phyloP scores from a whole-genome alignment of 2,888 invertebrate species.

The Suillia variegata region DNA sequence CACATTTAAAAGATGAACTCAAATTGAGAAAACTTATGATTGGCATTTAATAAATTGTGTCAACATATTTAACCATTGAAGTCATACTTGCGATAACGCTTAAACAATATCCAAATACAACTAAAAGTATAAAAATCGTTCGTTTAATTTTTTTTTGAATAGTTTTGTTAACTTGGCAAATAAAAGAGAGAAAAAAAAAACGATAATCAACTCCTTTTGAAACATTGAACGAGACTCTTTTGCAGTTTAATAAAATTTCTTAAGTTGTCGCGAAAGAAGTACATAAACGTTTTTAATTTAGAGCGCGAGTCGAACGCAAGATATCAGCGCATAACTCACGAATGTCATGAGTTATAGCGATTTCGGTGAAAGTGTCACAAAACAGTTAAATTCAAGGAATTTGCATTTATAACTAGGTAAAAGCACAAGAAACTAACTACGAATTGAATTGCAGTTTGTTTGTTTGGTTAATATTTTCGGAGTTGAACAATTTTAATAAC shows the following conservation, averaged over 20 bases:
- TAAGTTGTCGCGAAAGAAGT: constrained; percentile 3
- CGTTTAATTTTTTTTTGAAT: too few relatives aligned
- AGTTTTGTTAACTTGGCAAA: background rate
- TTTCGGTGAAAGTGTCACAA: constrained; percentile 17
- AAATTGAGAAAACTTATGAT: background rate
- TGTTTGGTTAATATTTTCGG: too few relatives aligned
- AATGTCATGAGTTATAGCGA: constrained; percentile 28
- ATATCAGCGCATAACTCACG: constrained; percentile 28
- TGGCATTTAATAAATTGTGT: too few relatives aligned
- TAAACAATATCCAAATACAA: too few relatives aligned
- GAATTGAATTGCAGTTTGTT: too few relatives aligned
- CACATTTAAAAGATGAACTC: background rate
- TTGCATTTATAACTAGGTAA: too few relatives aligned
- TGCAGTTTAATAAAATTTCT: constrained; percentile 6
- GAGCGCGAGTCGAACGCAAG: background rate
- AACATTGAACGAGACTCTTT: background rate
- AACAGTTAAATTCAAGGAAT: too few relatives aligned
- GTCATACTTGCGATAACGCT: too few relatives aligned
- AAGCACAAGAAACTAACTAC: too few relatives aligned
- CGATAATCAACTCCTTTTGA: background rate
- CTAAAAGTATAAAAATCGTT: too few relatives aligned
- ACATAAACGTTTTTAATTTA: constrained; percentile 6
- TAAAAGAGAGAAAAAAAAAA: background rate
- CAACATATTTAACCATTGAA: too few relatives aligned
- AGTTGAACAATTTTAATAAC: too few relatives aligned